Evolutionary conservation across 1,140 invertebrate genomes (phyloP).

Genomic region (Trypoxylus dichotomus): DNA sequence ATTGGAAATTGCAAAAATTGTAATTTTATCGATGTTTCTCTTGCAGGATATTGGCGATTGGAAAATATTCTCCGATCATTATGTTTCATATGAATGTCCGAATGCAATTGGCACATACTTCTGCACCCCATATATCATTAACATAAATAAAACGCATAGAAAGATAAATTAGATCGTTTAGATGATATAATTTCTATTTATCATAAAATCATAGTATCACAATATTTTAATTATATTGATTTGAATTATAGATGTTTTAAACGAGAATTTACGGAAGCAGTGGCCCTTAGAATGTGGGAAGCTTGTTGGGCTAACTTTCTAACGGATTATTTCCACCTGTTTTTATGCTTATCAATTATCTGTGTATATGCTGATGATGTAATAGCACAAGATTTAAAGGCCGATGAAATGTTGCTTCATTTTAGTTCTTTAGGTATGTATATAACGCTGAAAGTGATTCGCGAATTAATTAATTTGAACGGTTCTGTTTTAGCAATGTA

Average conservation of each 20-base stretch:
- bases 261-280: constrained; percentile 84
- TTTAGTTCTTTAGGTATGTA: constrained; percentile 80
- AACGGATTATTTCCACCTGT: constrained; percentile 91
- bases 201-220: too few species aligned
- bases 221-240: constrained; percentile 11
- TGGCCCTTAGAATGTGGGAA: constrained; percentile 90
- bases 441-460: neutral
- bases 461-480: neutral
- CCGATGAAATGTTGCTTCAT: constrained; percentile 92
- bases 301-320: constrained; percentile 93
- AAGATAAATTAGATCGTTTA: too few species aligned
- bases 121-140: too few species aligned
- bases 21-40: too few species aligned
- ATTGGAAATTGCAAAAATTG: too few species aligned
- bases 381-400: constrained; percentile 82
- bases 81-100: too few species aligned
- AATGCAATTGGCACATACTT: too few species aligned
- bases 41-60: too few species aligned
- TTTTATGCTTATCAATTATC: constrained; percentile 87
- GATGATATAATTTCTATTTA: too few species aligned
- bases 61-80: too few species aligned
- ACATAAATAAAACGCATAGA: too few species aligned
- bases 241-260: constrained; percentile 72
- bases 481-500: constrained; percentile 76
- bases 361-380: constrained; percentile 91